A percentile compares a stretch with the other conserved stretches of the same genome.
Evolutionary conservation across 2,113 vertebrate genomes (phyloP).

Genomic region (Heteronetta atricapilla): DNA sequence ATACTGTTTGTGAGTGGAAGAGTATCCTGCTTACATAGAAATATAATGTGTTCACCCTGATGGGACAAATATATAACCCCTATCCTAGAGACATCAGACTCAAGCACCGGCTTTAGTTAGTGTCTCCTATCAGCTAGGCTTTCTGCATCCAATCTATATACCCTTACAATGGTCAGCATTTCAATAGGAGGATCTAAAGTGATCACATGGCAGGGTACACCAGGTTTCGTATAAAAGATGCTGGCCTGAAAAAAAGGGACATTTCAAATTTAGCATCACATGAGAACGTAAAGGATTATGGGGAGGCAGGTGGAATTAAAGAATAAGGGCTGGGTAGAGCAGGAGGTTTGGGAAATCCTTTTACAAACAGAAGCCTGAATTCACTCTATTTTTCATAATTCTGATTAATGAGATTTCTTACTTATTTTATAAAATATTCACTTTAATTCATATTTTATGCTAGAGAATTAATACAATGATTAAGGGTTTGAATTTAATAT

Average conservation of each 20-base stretch:
- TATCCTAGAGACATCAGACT: not conserved
- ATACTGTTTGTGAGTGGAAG: not conserved
- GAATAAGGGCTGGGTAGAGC: not conserved
- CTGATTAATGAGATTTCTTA: not conserved
- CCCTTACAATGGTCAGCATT: not conserved
- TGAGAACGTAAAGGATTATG: not conserved
- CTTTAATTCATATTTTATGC: not conserved
- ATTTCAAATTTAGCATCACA: not conserved
- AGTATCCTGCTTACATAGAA: not conserved
- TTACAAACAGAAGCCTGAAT: not conserved
- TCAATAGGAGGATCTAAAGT: not conserved
- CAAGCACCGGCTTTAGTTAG: not conserved
- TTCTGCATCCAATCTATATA: not conserved
- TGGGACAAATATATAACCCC: not conserved
- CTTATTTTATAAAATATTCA: not conserved
- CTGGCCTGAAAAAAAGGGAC: not conserved
- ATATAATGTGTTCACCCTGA: not conserved
- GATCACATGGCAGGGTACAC: not conserved
- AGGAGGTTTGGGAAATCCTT: not conserved
- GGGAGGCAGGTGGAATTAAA: not conserved
- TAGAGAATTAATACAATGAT: not conserved
- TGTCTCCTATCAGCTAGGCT: not conserved
- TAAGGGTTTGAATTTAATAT: slow-evolving; percentile 9
- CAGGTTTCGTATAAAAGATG: not conserved
- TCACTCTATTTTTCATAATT: not conserved